Base-by-base conservation (phyloP, 2,113 vertebrate species). In the Kryptolebias marmoratus region DNA sequence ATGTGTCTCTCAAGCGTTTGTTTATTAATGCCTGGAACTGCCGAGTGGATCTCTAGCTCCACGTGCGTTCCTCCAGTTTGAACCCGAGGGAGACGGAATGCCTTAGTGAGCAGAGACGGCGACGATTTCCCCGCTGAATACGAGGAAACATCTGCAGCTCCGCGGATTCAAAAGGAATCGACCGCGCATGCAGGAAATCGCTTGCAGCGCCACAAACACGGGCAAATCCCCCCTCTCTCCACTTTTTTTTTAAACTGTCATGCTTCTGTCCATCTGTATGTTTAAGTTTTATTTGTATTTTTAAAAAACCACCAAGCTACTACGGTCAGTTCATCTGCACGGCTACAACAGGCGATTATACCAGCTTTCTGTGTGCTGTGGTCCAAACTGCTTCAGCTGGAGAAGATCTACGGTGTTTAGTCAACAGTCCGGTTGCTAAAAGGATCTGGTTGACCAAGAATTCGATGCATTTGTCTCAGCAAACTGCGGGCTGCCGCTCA, bases 1-100 rank as follows among this genome's bases (percentile, higher is more conserved):
- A 75, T 79, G 69, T 62, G 55, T 77, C 78, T 77, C 80, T 81
- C 57, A 53, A 56, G 16, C 54, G 63, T 73, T 86, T 75, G 85
- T 82, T 73, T 87, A 70, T 80, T 74, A 60, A 70, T 64, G 64
- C 66, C 12, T 66, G 60, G 54, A 63, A 76, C 72, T 61, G n/a
- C n/a, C 55, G 48, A 71, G 45, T 61, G 55, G 48, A 58, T 75
- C 59, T 31, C 27, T 44, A 58, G 16, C 3, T 59, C 10, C 32
- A 36, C n/a, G 15, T 49, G 62, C 30, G 57, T 36, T n/a, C 60
- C 64, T 32, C n/a, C 8, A 42, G 64, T 44, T 68, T 49, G 60
- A 57, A 44, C 63, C 42, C 62, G n/a, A 47, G 30, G 22, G 22
- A 22, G 22, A 22, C 22, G 22, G 30, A 50, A 48, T 74, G 44